Evolutionary conservation across 2,888 invertebrate genomes (phyloP), one percentile per base, ranked within the genome.

Genomic region (Arenicola marina): DNA sequence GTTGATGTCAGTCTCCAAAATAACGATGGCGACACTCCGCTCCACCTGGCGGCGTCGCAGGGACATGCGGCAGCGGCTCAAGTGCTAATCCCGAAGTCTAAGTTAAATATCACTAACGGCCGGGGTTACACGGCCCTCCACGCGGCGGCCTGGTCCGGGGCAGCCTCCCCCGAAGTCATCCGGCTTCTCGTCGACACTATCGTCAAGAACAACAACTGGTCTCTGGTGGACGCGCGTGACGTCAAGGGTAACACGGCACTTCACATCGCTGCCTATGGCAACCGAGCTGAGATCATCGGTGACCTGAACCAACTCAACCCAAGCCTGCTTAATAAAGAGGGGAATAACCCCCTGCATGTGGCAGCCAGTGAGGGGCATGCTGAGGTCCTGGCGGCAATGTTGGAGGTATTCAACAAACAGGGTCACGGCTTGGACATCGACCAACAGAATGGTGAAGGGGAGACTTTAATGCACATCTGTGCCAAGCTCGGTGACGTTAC

Each of bases 171-270:
- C 0, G 72, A 74, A 21, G 64, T 74, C 2, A 75, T 78, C 2
- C 65, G 69, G 32, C 46, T 59, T 43, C 58, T 82, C 11, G 73
- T 82, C n/a, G 74, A 77, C 3, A 72, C 76, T 56, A 75, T 78
- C n/a, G 77, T 80, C 51, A 78, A 78, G 65, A 73, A 76, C 0
- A 78, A 78, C 63, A 74, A 76, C 26, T 81, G 79, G 79, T 76
- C 80, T 45, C 73, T 78, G 67, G 69, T 81, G 18, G 77, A 81
- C 60, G 75, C 75, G 0, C 66, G 64, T 45, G 80, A 82, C 59
- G 66, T 67, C 7, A 32, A 68, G 44, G 78, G 80, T 1, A 78
- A 80, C 66, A 81, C 78, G 56, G 76, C 79, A 7, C 72, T 82
- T 4, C 81, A 81, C 58, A 64, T 78, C 21, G 81, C 81, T 1